Percentiles rank a stretch among this genome's conserved stretches.
These are phyloP conservation scores for Lysiphlebus fabarum DNA, from an alignment of 1,140 invertebrate species.

Conservation along the genomic window DNA sequence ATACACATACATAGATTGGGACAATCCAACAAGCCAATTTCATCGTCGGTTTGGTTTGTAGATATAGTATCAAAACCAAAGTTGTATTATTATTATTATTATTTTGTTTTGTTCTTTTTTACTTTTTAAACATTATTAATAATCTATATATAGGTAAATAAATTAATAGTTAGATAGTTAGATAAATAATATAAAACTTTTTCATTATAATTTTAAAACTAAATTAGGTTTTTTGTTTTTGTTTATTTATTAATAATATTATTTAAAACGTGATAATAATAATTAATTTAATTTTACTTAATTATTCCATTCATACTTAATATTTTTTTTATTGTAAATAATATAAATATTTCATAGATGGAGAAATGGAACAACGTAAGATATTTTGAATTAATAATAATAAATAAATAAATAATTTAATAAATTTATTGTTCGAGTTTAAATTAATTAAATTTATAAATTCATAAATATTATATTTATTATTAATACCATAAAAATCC, in stretches of 20 bases:
- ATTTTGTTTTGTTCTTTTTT: slow-evolving; percentile 18
- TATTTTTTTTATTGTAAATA: no score
- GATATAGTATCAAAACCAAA: slow-evolving; percentile 46
- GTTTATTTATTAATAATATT: no score
- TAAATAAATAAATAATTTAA: slow-evolving; percentile 26
- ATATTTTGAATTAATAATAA: slow-evolving; percentile 1
- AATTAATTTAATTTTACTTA: no score
- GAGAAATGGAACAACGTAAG: no score
- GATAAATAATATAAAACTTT: no score
- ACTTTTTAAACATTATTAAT: neutral
- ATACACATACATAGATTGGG: slow-evolving; percentile 18
- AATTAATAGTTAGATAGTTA: no score
- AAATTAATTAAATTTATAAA: slow-evolving; percentile 26
- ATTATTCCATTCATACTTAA: no score
- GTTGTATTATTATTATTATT: slow-evolving; percentile 28
- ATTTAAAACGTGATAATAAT: no score
- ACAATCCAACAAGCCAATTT: slow-evolving; percentile 28
- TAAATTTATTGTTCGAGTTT: slow-evolving; percentile 26
- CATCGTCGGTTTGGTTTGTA: slow-evolving; percentile 47
- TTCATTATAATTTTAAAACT: no score
- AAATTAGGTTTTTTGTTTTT: no score
- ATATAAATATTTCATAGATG: no score
- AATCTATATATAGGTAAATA: slow-evolving; percentile 4
- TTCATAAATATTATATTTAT: slow-evolving; percentile 27
- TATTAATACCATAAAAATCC: slow-evolving; percentile 45